phyloP scores from a whole-genome alignment of 2,797 vertebrate genomes.

The Austrolebias charrua region DNA sequence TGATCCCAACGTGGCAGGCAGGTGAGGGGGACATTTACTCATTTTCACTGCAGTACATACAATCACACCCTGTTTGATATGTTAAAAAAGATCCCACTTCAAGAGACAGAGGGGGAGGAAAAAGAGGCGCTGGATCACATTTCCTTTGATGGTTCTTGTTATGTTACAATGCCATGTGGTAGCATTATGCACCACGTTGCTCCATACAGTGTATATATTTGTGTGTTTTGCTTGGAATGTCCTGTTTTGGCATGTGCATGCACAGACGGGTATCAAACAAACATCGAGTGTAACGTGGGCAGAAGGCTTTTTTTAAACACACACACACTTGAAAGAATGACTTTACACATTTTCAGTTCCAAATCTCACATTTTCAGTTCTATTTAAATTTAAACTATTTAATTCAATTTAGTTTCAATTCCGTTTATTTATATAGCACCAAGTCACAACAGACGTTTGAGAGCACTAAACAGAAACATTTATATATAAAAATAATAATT shows the following conservation, averaged over 20 bases:
- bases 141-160: conserved; percentile 58
- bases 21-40: conserved; percentile 72
- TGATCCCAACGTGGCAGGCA: conserved; percentile 87
- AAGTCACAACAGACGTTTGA: no score
- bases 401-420: no score
- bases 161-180: conserved; percentile 65
- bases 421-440: no score
- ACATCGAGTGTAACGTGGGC: conserved; percentile 47
- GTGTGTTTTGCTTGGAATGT: conserved; percentile 68
- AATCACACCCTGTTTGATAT: conserved; percentile 37
- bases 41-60: conserved; percentile 26
- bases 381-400: no score
- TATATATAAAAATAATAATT: no score
- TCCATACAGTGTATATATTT: conserved; percentile 55
- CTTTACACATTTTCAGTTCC: conserved; percentile 17
- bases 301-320: conserved; percentile 14
- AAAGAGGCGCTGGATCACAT: conserved; percentile 37
- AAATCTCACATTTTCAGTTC: not conserved
- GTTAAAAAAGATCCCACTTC: conserved; percentile 37
- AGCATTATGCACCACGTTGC: conserved; percentile 53
- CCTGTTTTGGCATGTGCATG: conserved; percentile 74
- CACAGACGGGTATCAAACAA: conserved; percentile 61
- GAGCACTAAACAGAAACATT: no score
- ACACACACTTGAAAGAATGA: conserved; percentile 18
- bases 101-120: conserved; percentile 16